These are phyloP conservation scores for Porites cylindrica DNA, from an alignment of 92 coral and sea anemone species.

Conservation along the genomic window DNA sequence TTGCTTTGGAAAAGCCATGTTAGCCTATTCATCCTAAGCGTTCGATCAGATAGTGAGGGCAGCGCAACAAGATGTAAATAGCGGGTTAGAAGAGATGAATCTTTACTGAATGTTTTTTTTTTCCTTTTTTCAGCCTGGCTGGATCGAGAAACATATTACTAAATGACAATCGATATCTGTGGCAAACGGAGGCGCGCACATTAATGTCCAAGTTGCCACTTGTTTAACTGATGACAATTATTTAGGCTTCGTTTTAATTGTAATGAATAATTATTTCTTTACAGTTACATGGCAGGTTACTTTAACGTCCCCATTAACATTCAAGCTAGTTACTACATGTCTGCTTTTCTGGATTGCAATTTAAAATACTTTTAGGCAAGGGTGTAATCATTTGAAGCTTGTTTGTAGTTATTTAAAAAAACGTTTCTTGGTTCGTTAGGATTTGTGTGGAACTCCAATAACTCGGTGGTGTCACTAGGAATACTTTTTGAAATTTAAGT, in stretches of 20 bases:
- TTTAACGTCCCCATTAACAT: background rate
- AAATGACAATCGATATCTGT: background rate
- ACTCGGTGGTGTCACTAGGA: background rate
- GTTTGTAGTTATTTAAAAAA: background rate
- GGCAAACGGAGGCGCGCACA: background rate
- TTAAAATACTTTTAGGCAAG: background rate
- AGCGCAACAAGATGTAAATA: too few species aligned
- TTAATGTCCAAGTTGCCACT: background rate
- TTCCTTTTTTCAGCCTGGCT: slow-evolving; percentile 75
- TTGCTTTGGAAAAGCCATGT: too few species aligned
- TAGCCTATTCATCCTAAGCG: too few species aligned
- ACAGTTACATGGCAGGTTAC: background rate
- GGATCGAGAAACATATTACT: slow-evolving; percentile 84
- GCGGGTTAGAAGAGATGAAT: background rate
- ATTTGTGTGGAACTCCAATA: background rate
- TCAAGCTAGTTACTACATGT: background rate
- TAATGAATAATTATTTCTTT: slow-evolving; percentile 16
- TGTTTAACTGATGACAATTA: background rate
- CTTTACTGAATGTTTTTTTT: background rate
- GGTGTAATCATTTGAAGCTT: slow-evolving; percentile 3
- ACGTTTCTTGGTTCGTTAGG: background rate
- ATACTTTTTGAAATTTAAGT: background rate
- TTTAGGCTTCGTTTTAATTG: slow-evolving; percentile 15
- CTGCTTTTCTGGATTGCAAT: background rate
- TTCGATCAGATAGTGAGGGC: too few species aligned